These are phyloP conservation scores for Papilio xuthus DNA, from an alignment of 1,140 invertebrate species.

Conservation along the genomic window DNA sequence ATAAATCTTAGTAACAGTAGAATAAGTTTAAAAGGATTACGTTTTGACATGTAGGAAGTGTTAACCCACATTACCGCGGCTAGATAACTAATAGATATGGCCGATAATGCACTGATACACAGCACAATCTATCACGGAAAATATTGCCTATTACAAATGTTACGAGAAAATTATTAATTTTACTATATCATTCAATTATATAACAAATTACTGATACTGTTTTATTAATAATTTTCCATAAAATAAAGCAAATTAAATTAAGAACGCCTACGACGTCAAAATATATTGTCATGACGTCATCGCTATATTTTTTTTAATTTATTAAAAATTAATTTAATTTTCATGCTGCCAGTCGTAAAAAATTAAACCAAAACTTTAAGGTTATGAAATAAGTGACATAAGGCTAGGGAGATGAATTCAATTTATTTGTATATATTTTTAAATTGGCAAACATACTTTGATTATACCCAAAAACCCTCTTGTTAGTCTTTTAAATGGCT, in stretches of 20 bases:
- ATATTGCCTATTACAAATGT: not conserved
- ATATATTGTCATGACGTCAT: too few relatives aligned
- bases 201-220: not conserved
- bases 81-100: conserved; percentile 21
- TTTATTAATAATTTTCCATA: not conserved
- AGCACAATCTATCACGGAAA: conserved; percentile 25
- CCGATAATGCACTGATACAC: conserved; percentile 31
- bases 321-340: too few relatives aligned
- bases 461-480: not conserved
- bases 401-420: too few relatives aligned
- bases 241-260: not conserved
- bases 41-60: conserved; percentile 6
- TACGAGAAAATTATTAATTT: conserved; percentile 11
- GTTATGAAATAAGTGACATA: too few relatives aligned
- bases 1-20: conserved; percentile 4
- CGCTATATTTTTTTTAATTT: too few relatives aligned
- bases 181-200: not conserved
- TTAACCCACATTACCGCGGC: conserved; percentile 7
- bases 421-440: too few relatives aligned
- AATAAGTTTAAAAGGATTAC: conserved; percentile 19
- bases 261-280: too few relatives aligned
- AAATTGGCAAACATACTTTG: not conserved
- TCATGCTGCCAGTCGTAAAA: too few relatives aligned
- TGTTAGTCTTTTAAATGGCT: not conserved
- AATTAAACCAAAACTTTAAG: too few relatives aligned